Conservation (phyloP, 2,113 vertebrate species). For the Rhagologus leucostigma region DNA sequence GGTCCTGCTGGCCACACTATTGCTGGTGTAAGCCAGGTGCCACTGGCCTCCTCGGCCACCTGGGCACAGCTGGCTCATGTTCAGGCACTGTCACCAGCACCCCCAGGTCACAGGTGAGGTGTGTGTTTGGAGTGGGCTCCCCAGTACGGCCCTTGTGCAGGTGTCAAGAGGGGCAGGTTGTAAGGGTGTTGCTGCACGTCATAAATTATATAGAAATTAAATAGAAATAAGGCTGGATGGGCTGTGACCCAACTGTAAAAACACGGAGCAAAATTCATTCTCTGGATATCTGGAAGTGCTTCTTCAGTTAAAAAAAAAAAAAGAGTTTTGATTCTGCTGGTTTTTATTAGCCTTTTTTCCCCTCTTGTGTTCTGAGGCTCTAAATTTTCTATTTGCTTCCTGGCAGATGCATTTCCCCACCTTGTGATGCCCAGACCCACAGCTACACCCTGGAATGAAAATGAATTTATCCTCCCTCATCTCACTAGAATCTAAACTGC, state of each 20-base stretch:
- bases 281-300: background rate
- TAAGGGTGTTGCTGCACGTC: rapidly evolving
- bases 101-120: background rate
- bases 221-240: background rate
- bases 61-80: background rate
- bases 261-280: no score
- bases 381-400: background rate
- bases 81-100: background rate
- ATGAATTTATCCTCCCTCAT: background rate
- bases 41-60: background rate
- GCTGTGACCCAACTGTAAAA: rapidly evolving
- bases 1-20: background rate
- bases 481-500: background rate
- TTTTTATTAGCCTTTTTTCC: background rate
- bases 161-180: rapidly evolving
- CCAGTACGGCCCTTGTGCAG: rapidly evolving
- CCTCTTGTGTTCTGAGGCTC: background rate
- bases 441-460: background rate
- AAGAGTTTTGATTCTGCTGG: background rate
- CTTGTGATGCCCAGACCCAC: background rate
- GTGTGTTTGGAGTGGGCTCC: background rate
- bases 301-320: background rate
- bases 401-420: background rate
- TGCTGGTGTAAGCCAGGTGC: background rate
- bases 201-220: background rate